A percentile compares a stretch with the other conserved stretches of the same genome.
phyloP scores from a whole-genome alignment of 2,888 invertebrate genomes.

The Spilarctia lutea region DNA sequence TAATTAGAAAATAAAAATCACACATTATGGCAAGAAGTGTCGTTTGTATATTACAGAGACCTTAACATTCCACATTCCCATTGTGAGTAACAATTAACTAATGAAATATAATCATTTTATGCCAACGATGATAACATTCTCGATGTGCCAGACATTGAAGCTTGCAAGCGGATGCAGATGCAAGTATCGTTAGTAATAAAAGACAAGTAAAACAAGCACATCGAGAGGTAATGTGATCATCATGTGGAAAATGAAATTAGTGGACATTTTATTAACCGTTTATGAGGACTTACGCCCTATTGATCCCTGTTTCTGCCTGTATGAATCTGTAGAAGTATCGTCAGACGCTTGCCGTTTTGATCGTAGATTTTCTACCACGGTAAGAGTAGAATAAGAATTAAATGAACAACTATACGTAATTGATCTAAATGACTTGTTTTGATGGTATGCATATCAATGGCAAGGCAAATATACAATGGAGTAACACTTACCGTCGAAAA shows the following conservation, averaged over 20 bases:
- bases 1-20: slow-evolving; percentile 52
- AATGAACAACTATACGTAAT: slow-evolving; percentile 24
- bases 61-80: slow-evolving; percentile 75
- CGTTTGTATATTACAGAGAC: slow-evolving; percentile 74
- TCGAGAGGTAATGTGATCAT: slow-evolving; percentile 81
- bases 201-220: slow-evolving; percentile 79
- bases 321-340: slow-evolving; percentile 79
- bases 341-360: slow-evolving; percentile 79
- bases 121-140: slow-evolving; percentile 83
- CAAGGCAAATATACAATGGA: slow-evolving; percentile 42
- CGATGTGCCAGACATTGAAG: slow-evolving; percentile 80
- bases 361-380: slow-evolving; percentile 76
- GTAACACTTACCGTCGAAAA: slow-evolving; percentile 90
- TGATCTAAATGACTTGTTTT: slow-evolving; percentile 31
- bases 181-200: slow-evolving; percentile 55
- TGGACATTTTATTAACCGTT: slow-evolving; percentile 52
- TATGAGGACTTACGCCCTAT: slow-evolving; percentile 88
- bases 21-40: slow-evolving; percentile 59
- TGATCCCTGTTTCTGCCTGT: slow-evolving; percentile 88
- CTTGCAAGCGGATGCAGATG: slow-evolving; percentile 81
- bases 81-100: slow-evolving; percentile 59
- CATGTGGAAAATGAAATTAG: slow-evolving; percentile 67
- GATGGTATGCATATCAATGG: slow-evolving; percentile 36
- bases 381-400: slow-evolving; percentile 58
- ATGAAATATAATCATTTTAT: slow-evolving; percentile 56